Base-by-base conservation (phyloP, 2,888 invertebrate genomes). In the Drosophila formosana region DNA sequence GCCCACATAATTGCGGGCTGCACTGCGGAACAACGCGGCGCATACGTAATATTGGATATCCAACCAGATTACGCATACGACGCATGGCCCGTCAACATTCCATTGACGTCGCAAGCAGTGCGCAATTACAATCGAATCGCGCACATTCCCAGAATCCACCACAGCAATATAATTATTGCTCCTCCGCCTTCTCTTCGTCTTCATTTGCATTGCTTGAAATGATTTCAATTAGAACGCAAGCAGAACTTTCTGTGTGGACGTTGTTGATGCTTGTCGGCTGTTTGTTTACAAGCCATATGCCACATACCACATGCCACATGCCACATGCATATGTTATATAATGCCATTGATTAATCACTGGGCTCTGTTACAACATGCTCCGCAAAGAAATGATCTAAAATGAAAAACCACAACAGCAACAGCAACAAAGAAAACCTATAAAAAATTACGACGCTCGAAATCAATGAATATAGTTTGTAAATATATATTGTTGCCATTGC, bases 391-490 rank as follows among this genome's bases (percentile, higher is more conserved):
- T 76, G 66, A 69, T 56, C 82, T 72, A 65, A 83, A 66, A 61
- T 61, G 57, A 63, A 78, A 66, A 78, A 63, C 75, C 57, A 58
- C 73, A 77, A 25, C 51, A 56, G 8, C 11, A 51, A 9, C 18
- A 37, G 6, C 51, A 32, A 26, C 51, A 58, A 37, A 37, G 28
- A 50, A 47, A 51, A 63, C 32, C 25, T n/a, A 61, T 47, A 50
- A 64, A 30, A 43, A 63, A 55, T 47, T 55, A 49, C 47, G 53
- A 52, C 43, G 77, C 71, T 82, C 70, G 69, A 82, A 85, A 88
- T 84, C 88, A 82, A 82, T 85, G 75, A 75, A 86, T 76, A 86
- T 76, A 64, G 66, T 75, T 75, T 70, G 72, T 72, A 72, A 67
- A 71, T 71, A 71, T 57, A 66, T 67, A 61, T 61, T 63, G 56